Evolutionary conservation across 2,888 invertebrate genomes (phyloP).

Genomic region (Tinea pellionella): DNA sequence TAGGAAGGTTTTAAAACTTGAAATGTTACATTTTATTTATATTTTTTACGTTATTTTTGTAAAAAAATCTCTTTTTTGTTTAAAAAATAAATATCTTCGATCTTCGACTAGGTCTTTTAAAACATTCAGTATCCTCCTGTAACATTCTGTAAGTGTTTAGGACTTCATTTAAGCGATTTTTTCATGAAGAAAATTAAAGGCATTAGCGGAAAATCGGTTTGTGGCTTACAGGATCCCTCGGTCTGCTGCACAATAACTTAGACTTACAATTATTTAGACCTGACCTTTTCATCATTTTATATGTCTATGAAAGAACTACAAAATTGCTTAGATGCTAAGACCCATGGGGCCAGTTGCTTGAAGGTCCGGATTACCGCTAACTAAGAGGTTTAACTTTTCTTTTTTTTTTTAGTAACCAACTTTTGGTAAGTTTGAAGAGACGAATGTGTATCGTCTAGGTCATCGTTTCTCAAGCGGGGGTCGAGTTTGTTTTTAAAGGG

Average conservation of each 20-base stretch:
- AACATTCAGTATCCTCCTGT: not conserved
- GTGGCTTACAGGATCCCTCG: constrained; percentile 36
- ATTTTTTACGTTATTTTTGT: not conserved
- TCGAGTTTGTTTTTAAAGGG: too few relatives aligned
- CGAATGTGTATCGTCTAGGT: too few relatives aligned
- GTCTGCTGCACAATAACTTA: constrained; percentile 35
- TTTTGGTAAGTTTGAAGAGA: too few relatives aligned
- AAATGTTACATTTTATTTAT: not conserved
- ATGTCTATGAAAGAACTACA: too few relatives aligned
- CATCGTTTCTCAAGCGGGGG: too few relatives aligned
- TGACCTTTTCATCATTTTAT: not conserved
- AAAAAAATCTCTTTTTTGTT: too few relatives aligned
- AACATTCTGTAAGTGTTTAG: not conserved
- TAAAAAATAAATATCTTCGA: too few relatives aligned
- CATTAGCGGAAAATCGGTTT: constrained; percentile 37
- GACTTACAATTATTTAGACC: not conserved
- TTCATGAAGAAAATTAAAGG: constrained; percentile 27
- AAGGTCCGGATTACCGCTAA: too few relatives aligned
- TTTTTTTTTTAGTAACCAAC: too few relatives aligned
- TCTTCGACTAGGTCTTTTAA: not conserved
- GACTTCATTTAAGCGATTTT: constrained; percentile 12
- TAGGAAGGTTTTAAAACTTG: not conserved
- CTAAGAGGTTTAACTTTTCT: too few relatives aligned
- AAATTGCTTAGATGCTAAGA: too few relatives aligned
- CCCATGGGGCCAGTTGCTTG: too few relatives aligned